Evolutionary conservation across 2,797 vertebrate genomes (phyloP), one percentile per base, ranked within the genome.

Genomic region (Macrochelys suwanniensis): DNA sequence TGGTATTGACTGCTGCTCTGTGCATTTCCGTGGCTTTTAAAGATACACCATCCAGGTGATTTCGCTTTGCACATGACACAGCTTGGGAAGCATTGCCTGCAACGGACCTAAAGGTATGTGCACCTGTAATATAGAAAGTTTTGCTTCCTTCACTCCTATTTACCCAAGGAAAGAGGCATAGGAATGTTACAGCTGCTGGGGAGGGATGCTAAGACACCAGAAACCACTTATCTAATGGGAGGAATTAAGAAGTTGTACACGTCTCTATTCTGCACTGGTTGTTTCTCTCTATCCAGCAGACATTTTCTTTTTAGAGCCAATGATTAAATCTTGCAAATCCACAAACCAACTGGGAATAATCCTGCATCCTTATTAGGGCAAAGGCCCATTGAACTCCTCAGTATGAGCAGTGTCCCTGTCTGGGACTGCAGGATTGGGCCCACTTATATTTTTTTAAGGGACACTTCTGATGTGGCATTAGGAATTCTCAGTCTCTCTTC

Each of bases 1-100:
- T 98, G 98, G 98, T 98, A 98, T 98, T 98, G 98, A 98, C 98
- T 98, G 97, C 96, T 97, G 95, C 97, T 97, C 96, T 92, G 92
- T 95, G 97, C 97, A 94, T 96, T 97, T 97, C 97, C 83, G 88
- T 87, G 65, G 97, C 97, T 98, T 98, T 98, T 98, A 98, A 98
- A 98, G 98, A 53, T 92, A 97, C 97, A 98, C 98, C 88, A n/a
- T 96, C 84, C 76, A 96, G 97, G 96, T 97, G 97, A 97, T 97
- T 97, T 97, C 96, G 95, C 94, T 97, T 94, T 94, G 96, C 87
- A 68, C 92, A 78, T 85, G 96, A 93, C 96, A 37, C 25, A 95
- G 95, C 90, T 93, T 50, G 71, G 84, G 95, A 96, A 97, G 93
- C 84, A 0, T 7, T 76, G 82, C 82, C 92, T 85, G 92, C 88